Percentiles rank a stretch among this genome's conserved stretches.
Evolutionary conservation across 2,113 vertebrate genomes (phyloP).

Genomic region (Rutilus rutilus): DNA sequence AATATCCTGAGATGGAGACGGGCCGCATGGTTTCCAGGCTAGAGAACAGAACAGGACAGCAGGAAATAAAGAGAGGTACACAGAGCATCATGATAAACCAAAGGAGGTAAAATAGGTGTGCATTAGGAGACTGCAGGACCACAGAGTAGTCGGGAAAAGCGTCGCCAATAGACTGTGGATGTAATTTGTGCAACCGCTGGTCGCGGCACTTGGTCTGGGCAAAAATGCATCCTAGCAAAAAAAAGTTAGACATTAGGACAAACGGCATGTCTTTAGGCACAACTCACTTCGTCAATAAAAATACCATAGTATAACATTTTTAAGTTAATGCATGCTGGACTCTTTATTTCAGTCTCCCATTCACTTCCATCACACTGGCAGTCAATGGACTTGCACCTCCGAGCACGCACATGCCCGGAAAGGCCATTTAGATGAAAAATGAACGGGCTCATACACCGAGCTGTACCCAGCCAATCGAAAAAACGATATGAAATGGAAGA

Average conservation of each 20-base stretch:
- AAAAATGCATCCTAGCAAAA: not conserved
- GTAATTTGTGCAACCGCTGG: not conserved
- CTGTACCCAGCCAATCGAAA: slow-evolving; percentile 38
- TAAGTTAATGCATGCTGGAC: slow-evolving; percentile 61
- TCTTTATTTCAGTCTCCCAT: slow-evolving; percentile 21
- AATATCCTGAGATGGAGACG: not conserved
- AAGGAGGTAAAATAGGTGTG: not conserved
- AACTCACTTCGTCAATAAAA: slow-evolving; percentile 73
- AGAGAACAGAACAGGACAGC: slow-evolving; percentile 7
- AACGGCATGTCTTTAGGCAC: slow-evolving; percentile 58
- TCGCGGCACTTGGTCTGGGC: not conserved
- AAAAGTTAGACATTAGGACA: slow-evolving; percentile 48
- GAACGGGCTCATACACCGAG: slow-evolving; percentile 26
- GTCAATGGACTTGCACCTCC: slow-evolving; percentile 45
- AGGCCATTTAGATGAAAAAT: slow-evolving; percentile 61
- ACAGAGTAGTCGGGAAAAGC: not conserved
- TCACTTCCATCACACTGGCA: slow-evolving; percentile 61
- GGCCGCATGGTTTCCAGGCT: not conserved
- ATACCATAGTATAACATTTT: slow-evolving; percentile 70
- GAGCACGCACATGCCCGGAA: slow-evolving; percentile 35
- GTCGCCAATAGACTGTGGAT: not conserved
- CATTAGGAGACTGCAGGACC: not conserved
- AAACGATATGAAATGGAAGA: slow-evolving; percentile 41
- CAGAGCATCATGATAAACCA: not conserved
- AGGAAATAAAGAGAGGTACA: not conserved